Evolutionary conservation across 1,140 invertebrate species (phyloP).

Genomic region (Cryptotermes secundus): DNA sequence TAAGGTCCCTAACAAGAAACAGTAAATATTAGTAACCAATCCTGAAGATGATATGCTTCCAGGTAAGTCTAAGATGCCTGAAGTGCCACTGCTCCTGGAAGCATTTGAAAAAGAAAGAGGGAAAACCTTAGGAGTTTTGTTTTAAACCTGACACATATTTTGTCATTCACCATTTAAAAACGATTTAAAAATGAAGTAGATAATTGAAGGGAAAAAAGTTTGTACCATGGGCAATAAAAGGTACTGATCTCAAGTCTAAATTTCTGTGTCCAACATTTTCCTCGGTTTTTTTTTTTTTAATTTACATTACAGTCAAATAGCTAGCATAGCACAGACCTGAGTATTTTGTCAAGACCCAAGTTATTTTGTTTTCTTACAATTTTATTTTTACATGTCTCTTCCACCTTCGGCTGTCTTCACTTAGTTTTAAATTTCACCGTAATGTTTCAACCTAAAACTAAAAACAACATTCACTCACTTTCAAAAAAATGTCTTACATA

Average conservation of each 20-base stretch:
- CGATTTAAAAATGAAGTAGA: background rate
- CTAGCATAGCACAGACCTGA: slow-evolving; percentile 11
- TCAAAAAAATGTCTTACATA: background rate
- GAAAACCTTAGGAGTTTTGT: background rate
- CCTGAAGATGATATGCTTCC: slow-evolving; percentile 1
- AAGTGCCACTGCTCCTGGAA: background rate
- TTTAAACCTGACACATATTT: slow-evolving; percentile 13
- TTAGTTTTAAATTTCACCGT: slow-evolving; percentile 10
- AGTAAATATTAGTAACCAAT: background rate
- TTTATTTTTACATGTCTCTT: slow-evolving; percentile 17
- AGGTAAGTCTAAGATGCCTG: background rate
- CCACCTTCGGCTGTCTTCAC: background rate
- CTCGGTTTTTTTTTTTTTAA: background rate
- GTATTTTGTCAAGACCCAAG: slow-evolving; percentile 19
- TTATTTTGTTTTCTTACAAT: slow-evolving; percentile 17
- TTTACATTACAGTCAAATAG: slow-evolving; percentile 15
- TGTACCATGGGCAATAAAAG: slow-evolving; percentile 6
- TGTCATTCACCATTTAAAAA: slow-evolving; percentile 14
- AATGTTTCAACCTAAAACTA: background rate
- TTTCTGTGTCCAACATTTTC: background rate
- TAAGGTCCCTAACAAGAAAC: background rate
- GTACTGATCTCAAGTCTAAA: background rate
- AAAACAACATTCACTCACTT: slow-evolving; percentile 12
- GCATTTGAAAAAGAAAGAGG: background rate
- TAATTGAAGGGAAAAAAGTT: slow-evolving; percentile 4